Percentiles rank a stretch among this genome's conserved stretches.
Evolutionary conservation across 2,888 invertebrate species (phyloP).

Genomic region (Ditula angustiorana): DNA sequence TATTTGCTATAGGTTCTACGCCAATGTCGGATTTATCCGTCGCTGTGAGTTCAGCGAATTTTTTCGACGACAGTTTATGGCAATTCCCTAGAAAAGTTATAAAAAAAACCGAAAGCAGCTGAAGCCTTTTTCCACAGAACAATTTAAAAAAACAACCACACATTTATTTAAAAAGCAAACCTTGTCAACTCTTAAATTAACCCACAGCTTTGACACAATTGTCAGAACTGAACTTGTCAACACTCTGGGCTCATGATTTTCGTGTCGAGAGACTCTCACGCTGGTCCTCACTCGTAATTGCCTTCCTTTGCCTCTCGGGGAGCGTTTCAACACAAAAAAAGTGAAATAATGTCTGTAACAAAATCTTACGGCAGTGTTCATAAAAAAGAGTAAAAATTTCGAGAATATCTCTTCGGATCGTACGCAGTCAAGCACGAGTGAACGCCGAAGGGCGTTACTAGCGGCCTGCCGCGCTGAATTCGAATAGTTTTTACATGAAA

Average conservation of each 20-base stretch:
- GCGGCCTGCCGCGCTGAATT: background rate
- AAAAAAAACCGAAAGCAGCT: background rate
- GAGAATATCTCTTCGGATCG: constrained; percentile 4
- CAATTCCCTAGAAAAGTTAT: background rate
- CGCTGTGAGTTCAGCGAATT: too few species aligned
- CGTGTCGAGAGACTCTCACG: constrained; percentile 6
- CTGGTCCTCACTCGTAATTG: background rate
- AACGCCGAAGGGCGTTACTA: background rate
- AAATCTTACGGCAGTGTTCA: constrained; percentile 7
- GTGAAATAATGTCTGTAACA: constrained; percentile 21
- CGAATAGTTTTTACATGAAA: background rate
- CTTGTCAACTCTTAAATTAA: constrained; percentile 5
- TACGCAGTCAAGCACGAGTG: background rate
- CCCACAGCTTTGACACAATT: constrained; percentile 17
- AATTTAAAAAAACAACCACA: background rate
- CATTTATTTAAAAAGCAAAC: constrained; percentile 10
- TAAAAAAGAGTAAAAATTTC: constrained; percentile 23
- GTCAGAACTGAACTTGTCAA: constrained; percentile 6
- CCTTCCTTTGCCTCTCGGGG: constrained; percentile 7
- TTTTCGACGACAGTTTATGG: too few species aligned
- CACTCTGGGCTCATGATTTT: constrained; percentile 12
- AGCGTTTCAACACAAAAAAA: constrained; percentile 15
- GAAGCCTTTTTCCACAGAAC: background rate
- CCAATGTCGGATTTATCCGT: too few species aligned
- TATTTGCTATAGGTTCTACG: too few species aligned